Percentiles rank a stretch among this genome's conserved stretches.
Evolutionary conservation across 1,140 invertebrate genomes (phyloP).

Genomic region (Hycleus phaleratus): DNA sequence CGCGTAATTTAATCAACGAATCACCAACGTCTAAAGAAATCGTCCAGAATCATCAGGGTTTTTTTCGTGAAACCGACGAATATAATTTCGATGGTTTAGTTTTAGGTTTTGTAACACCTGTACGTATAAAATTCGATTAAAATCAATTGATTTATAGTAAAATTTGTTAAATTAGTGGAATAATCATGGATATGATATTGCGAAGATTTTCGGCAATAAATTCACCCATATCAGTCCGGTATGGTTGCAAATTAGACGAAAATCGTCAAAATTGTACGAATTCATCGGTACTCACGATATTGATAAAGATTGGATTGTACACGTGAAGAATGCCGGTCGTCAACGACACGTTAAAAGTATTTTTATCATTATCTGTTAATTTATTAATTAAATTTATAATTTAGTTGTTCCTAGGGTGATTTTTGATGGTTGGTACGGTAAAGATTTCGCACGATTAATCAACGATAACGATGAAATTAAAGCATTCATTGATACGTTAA

Average conservation of each 20-base stretch:
- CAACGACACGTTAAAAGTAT: constrained; percentile 43
- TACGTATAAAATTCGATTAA: constrained; percentile 44
- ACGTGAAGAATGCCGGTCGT: constrained; percentile 51
- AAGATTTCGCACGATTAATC: constrained; percentile 60
- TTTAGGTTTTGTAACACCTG: constrained; percentile 86
- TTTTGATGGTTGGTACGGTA: constrained; percentile 75
- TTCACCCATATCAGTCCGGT: constrained; percentile 89
- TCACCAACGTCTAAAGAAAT: constrained; percentile 63
- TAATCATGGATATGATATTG: constrained; percentile 85
- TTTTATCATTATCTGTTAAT: background rate
- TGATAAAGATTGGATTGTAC: constrained; percentile 74
- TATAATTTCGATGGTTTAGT: constrained; percentile 63
- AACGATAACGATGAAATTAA: constrained; percentile 48
- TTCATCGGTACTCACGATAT: constrained; percentile 68
- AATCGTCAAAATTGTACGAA: constrained; percentile 51
- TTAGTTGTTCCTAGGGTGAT: constrained; percentile 74
- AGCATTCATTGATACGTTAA: constrained; percentile 51
- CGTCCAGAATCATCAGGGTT: constrained; percentile 63
- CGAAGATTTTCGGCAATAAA: constrained; percentile 83
- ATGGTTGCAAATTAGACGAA: constrained; percentile 78
- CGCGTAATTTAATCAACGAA: constrained; percentile 59
- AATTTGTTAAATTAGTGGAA: constrained; percentile 75
- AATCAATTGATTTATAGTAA: constrained; percentile 1
- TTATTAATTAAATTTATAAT: too few species aligned
- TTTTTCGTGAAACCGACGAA: constrained; percentile 57